These are phyloP conservation scores for Hemithea aestivaria DNA, from an alignment of 2,888 invertebrate genomes.

Conservation along the genomic window DNA sequence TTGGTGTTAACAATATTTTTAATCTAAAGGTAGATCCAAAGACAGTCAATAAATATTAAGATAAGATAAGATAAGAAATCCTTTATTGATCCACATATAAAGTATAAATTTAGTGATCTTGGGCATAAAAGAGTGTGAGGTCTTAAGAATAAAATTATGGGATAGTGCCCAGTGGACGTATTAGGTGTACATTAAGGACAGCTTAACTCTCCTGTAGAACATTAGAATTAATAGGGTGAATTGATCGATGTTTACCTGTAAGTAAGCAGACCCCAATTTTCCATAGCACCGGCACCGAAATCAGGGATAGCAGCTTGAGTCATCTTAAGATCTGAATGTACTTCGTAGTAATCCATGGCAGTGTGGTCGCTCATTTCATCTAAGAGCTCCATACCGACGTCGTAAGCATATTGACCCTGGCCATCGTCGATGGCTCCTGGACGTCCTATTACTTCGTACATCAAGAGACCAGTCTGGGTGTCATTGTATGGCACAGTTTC, in stretches of 20 bases:
- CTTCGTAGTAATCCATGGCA: conserved; percentile 60
- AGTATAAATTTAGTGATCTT: too few relatives aligned
- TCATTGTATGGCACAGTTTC: conserved; percentile 25
- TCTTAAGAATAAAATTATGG: too few relatives aligned
- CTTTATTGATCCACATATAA: too few relatives aligned
- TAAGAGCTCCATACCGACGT: conserved; percentile 62
- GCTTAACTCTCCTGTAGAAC: too few relatives aligned
- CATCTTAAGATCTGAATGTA: conserved; percentile 70
- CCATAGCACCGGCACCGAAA: conserved; percentile 89
- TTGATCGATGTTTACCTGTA: conserved; percentile 84
- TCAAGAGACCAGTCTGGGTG: conserved; percentile 18
- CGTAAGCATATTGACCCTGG: conserved; percentile 63
- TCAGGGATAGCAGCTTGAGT: conserved; percentile 89
- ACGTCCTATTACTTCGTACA: conserved; percentile 68
- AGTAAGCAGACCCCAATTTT: conserved; percentile 90
- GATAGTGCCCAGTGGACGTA: too few relatives aligned
- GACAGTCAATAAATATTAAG: too few relatives aligned
- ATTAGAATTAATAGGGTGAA: too few relatives aligned
- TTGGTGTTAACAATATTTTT: too few relatives aligned
- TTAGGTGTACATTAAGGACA: too few relatives aligned
- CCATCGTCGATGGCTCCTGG: conserved; percentile 49
- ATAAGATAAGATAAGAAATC: too few relatives aligned
- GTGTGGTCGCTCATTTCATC: conserved; percentile 79
- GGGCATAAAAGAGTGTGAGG: too few relatives aligned
- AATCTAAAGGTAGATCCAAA: too few relatives aligned